These are phyloP conservation scores for Druon quercuslanigerum DNA, from an alignment of 1,140 invertebrate species.

Conservation along the genomic window DNA sequence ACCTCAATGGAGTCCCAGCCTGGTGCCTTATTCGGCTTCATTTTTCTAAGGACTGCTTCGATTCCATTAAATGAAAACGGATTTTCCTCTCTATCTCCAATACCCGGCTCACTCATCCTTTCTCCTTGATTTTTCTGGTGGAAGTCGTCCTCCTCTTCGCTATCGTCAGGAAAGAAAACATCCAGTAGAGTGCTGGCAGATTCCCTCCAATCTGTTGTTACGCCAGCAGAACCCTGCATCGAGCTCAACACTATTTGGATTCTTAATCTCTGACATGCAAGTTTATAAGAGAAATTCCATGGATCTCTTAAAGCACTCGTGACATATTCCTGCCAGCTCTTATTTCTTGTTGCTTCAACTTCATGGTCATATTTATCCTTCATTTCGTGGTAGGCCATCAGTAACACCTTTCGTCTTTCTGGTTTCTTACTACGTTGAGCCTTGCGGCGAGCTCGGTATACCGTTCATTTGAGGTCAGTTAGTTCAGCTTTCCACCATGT, in stretches of 20 bases:
- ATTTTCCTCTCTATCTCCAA: neutral
- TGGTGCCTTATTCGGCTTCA: constrained; percentile 34
- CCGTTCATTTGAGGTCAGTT: neutral
- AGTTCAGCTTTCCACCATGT: neutral
- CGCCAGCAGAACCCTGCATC: too few species aligned
- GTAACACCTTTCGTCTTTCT: neutral
- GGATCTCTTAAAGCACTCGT: too few species aligned
- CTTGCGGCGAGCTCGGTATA: neutral
- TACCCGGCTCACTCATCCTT: too few species aligned
- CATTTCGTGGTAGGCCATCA: too few species aligned
- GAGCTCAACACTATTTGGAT: too few species aligned
- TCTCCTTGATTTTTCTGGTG: neutral
- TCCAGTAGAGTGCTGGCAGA: neutral
- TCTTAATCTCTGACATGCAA: too few species aligned
- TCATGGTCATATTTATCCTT: too few species aligned
- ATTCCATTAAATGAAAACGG: neutral
- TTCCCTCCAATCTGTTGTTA: neutral
- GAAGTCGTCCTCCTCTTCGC: neutral
- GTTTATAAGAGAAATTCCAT: too few species aligned
- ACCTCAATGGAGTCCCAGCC: constrained; percentile 30
- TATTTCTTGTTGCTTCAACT: too few species aligned
- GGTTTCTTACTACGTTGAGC: neutral
- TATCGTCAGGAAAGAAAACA: neutral
- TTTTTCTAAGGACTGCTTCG: neutral
- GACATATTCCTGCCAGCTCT: too few species aligned